Evolutionary conservation across 2,113 vertebrate genomes (phyloP).

Genomic region (Pitta sordida): DNA sequence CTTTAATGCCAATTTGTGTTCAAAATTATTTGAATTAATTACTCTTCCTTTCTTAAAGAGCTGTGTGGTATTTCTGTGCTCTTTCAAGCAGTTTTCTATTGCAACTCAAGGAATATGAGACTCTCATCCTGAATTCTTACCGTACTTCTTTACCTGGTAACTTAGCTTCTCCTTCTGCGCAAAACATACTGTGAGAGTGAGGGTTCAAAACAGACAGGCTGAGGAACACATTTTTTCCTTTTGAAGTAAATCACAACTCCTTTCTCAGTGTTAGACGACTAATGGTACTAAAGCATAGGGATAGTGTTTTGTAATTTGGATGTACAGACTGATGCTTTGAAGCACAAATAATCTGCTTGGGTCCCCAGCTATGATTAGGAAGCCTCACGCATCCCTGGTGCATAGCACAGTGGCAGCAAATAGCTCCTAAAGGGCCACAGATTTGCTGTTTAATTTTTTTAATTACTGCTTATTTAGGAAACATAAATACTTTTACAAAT

Average conservation of each 20-base stretch:
- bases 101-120: background rate
- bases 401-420: slow-evolving; percentile 44
- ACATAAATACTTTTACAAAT: slow-evolving; percentile 63
- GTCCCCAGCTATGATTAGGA: slow-evolving; percentile 47
- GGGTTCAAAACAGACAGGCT: background rate
- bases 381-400: slow-evolving; percentile 7
- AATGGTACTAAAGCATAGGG: background rate
- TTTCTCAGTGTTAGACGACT: background rate
- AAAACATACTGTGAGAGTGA: background rate
- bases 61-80: background rate
- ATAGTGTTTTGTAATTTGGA: background rate
- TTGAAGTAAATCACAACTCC: background rate
- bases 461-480: slow-evolving; percentile 63
- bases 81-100: background rate
- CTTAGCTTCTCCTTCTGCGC: background rate
- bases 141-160: background rate
- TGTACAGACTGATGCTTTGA: background rate
- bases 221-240: background rate
- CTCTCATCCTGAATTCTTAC: background rate
- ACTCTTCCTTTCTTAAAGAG: background rate
- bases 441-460: slow-evolving; percentile 54
- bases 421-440: slow-evolving; percentile 43
- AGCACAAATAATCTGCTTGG: slow-evolving; percentile 32
- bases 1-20: slow-evolving; percentile 25
- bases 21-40: slow-evolving; percentile 40